These are phyloP conservation scores for Eptesicus fuscus DNA, from an alignment of 2,113 vertebrate species.

Conservation along the genomic window DNA sequence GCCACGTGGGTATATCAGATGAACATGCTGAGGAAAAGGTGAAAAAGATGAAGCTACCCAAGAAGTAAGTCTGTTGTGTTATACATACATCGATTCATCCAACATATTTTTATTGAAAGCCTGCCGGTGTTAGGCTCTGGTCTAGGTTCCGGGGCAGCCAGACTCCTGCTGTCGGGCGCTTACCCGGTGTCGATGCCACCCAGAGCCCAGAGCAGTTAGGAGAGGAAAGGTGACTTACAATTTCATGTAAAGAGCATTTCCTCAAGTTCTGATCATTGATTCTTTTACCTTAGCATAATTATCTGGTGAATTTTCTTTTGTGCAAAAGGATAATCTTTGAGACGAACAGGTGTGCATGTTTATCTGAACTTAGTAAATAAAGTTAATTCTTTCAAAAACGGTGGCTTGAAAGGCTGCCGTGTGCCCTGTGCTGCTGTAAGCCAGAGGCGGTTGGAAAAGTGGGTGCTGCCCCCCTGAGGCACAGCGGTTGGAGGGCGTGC, in stretches of 20 bases:
- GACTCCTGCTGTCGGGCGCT: not conserved
- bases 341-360: not conserved
- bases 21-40: slow-evolving; percentile 94
- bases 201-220: not conserved
- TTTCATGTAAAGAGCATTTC: not conserved
- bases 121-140: not conserved
- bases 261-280: not conserved
- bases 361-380: not conserved
- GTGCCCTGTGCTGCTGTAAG: not conserved
- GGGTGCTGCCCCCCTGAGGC: not conserved
- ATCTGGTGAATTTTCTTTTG: not conserved
- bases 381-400: not conserved
- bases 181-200: not conserved
- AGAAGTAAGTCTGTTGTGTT: slow-evolving; percentile 86
- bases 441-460: not conserved
- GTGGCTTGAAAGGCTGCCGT: not conserved
- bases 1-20: slow-evolving; percentile 94
- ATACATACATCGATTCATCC: not conserved
- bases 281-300: not conserved
- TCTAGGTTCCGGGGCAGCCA: no score
- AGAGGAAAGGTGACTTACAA: not conserved
- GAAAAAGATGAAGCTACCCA: slow-evolving; percentile 92
- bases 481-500: no score
- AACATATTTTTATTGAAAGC: not conserved
- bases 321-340: not conserved